These are phyloP conservation scores for Chloroclystis v-ata DNA, from an alignment of 2,888 invertebrate genomes.

Conservation along the genomic window DNA sequence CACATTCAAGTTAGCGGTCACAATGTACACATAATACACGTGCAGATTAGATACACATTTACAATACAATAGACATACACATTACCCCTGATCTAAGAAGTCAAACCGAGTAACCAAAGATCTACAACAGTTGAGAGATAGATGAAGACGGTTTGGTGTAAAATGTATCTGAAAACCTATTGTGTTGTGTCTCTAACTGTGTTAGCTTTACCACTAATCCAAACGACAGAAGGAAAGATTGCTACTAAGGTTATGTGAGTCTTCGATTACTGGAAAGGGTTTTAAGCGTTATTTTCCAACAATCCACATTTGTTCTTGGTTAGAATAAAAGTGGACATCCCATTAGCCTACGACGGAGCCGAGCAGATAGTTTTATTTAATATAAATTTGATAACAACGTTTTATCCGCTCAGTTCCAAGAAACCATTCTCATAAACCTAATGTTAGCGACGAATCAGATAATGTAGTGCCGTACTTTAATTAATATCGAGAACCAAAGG, in stretches of 20 bases:
- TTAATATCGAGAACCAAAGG: background rate
- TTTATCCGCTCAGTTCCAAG: slow-evolving; percentile 8
- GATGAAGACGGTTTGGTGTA: slow-evolving; percentile 9
- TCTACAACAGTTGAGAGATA: slow-evolving; percentile 13
- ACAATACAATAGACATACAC: slow-evolving; percentile 26
- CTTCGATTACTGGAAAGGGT: slow-evolving; percentile 10
- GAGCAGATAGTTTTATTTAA: slow-evolving; percentile 11
- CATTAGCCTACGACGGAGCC: slow-evolving; percentile 8
- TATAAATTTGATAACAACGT: background rate
- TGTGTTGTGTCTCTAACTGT: slow-evolving; percentile 17
- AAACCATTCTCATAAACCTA: slow-evolving; percentile 11
- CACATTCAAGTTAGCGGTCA: slow-evolving; percentile 18
- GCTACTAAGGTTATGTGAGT: slow-evolving; percentile 6
- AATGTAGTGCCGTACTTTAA: slow-evolving; percentile 9
- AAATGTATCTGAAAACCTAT: slow-evolving; percentile 13
- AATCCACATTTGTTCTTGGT: slow-evolving; percentile 21
- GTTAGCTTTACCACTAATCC: slow-evolving; percentile 16
- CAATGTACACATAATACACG: slow-evolving; percentile 25
- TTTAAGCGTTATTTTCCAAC: slow-evolving; percentile 21
- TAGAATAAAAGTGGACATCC: slow-evolving; percentile 17
- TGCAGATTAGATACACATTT: slow-evolving; percentile 18
- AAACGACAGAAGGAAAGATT: slow-evolving; percentile 21
- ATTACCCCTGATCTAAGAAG: slow-evolving; percentile 23
- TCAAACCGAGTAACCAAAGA: slow-evolving; percentile 11
- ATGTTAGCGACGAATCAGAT: slow-evolving; percentile 13